A percentile compares a stretch with the other conserved stretches of the same genome.
These are phyloP conservation scores for Hippocampus guttulatus DNA, from an alignment of 2,113 vertebrate genomes.

Conservation along the genomic window DNA sequence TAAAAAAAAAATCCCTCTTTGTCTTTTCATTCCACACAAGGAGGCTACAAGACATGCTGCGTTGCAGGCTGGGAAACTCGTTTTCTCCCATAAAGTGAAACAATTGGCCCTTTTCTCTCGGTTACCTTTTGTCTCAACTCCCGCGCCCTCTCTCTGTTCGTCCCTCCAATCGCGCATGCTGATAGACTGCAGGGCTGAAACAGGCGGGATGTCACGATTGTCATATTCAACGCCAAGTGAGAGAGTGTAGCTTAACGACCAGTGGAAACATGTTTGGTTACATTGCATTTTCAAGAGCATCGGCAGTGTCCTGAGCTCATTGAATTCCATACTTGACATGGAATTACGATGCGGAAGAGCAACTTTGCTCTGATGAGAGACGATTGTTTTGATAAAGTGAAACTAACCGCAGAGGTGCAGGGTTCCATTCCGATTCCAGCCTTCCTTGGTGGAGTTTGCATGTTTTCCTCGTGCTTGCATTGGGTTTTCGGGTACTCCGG, in stretches of 20 bases:
- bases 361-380: too few relatives aligned
- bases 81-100: slow-evolving; percentile 49
- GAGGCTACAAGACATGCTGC: slow-evolving; percentile 49
- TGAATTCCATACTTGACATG: not conserved
- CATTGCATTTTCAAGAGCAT: not conserved
- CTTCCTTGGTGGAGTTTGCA: too few relatives aligned
- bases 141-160: slow-evolving; percentile 19
- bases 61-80: slow-evolving; percentile 51
- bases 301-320: not conserved
- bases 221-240: not conserved
- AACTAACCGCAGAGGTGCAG: not conserved
- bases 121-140: slow-evolving; percentile 37
- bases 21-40: slow-evolving; percentile 41
- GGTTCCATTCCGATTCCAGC: too few relatives aligned
- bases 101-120: slow-evolving; percentile 56
- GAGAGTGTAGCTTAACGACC: not conserved
- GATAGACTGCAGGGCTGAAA: not conserved
- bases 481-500: too few relatives aligned
- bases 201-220: not conserved
- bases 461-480: too few relatives aligned
- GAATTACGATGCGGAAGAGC: not conserved
- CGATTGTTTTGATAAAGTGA: not conserved
- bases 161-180: not conserved
- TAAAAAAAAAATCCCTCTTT: slow-evolving; percentile 3
- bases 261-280: not conserved